Evolutionary conservation across 2,113 vertebrate genomes (phyloP), one percentile per base, ranked within the genome.

Genomic region (Odontesthes bonariensis): DNA sequence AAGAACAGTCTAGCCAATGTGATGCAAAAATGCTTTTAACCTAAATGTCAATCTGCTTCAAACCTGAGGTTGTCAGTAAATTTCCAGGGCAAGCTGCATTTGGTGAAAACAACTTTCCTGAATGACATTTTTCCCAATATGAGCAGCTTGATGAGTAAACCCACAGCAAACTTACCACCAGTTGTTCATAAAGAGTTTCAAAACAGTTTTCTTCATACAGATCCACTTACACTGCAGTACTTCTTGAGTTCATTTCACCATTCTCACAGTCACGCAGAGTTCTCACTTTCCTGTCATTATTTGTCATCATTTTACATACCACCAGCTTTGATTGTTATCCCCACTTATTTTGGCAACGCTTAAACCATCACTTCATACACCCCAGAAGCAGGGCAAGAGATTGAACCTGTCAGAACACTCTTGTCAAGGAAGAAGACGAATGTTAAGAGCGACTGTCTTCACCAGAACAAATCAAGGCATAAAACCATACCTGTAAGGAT

Each of bases 271-370:
- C 78, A 79, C 69, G 17, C 60, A 27, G 66, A 86, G 83, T 85
- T 73, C 69, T 58, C 79, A 73, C 38, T 78, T 83, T 66, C 74
- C 62, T 84, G 73, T 77, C 77, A 67, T 75, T 65, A 81, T 77
- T 77, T 70, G 79, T 82, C 82, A 85, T 84, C 55, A 20, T 88
- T 81, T 88, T 73, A 81, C 79, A 83, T 59, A 53, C 49, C 57
- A 57, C 65, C 17, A 51, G 61, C 65, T 40, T 69, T 27, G 62
- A 67, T 67, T 70, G 51, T 68, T 40, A n/a, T 52, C 40, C 23
- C 57, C 57, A 55, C 69, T 84, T 60, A 65, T 38, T 87, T 56
- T 79, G 23, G 19, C 12, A 31, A 19, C 2, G 23, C 13, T 19
- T 16, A 32, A 64, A 23, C 35, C 49, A 23, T 27, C 44, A 32